These are phyloP conservation scores for Uropsilus gracilis DNA, from an alignment of 2,113 vertebrate species.

Conservation along the genomic window DNA sequence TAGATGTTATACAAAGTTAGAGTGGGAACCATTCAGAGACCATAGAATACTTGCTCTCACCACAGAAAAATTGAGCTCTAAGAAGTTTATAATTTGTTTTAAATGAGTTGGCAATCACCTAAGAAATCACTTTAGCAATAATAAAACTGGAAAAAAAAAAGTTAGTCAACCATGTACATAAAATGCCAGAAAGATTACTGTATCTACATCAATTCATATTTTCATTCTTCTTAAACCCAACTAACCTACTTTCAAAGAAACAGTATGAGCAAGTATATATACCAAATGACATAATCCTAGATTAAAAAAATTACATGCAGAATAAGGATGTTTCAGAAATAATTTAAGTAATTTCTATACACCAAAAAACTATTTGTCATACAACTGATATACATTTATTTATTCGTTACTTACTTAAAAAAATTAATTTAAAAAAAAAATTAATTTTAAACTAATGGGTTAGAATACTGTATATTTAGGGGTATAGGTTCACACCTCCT, in stretches of 20 bases:
- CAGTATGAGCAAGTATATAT: neutral
- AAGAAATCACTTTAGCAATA: slow-evolving; percentile 52
- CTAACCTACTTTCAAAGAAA: slow-evolving; percentile 25
- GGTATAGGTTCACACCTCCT: no score
- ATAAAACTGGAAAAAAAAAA: slow-evolving; percentile 61
- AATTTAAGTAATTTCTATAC: neutral
- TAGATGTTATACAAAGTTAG: slow-evolving; percentile 44
- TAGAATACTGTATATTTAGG: no score
- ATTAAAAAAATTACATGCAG: slow-evolving; percentile 24
- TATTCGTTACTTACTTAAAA: no score
- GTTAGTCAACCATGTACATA: slow-evolving; percentile 20
- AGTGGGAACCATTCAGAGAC: slow-evolving; percentile 75
- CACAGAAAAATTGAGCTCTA: slow-evolving; percentile 70
- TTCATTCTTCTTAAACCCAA: slow-evolving; percentile 34
- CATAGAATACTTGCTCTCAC: slow-evolving; percentile 75
- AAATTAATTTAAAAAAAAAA: no score
- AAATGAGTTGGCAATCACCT: slow-evolving; percentile 22
- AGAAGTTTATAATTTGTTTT: slow-evolving; percentile 17
- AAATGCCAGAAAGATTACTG: slow-evolving; percentile 33
- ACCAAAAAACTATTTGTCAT: neutral
- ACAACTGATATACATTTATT: neutral
- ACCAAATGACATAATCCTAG: neutral
- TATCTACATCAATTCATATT: neutral
- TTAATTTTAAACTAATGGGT: no score
- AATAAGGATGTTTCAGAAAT: neutral